These are phyloP conservation scores for Tenodera sinensis DNA, from an alignment of 2,888 invertebrate species.

Conservation along the genomic window DNA sequence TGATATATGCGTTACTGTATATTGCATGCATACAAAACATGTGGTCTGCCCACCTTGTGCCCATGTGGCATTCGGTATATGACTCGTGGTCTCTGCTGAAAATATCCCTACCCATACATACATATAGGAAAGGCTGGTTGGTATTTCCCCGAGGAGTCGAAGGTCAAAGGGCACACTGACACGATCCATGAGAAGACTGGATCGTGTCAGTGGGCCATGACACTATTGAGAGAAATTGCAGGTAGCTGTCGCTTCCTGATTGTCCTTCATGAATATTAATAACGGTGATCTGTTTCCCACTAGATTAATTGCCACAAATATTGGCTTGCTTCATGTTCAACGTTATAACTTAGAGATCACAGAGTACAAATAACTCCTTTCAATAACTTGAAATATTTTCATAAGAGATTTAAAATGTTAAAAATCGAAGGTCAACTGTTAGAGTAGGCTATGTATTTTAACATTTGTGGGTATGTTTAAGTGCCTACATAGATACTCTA, in stretches of 20 bases:
- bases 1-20: too few species aligned
- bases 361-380: neutral
- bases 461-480: too few species aligned
- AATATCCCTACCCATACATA: neutral
- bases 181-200: neutral
- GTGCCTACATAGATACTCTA: too few species aligned
- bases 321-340: neutral
- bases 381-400: neutral
- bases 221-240: neutral
- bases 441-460: too few species aligned
- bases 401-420: too few species aligned
- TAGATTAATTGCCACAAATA: neutral
- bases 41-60: neutral
- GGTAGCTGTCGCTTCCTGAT: neutral
- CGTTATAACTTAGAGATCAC: neutral
- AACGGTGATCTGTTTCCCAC: neutral
- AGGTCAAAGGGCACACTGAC: neutral
- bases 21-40: too few species aligned
- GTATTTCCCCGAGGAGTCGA: neutral
- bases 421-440: too few species aligned
- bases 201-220: neutral
- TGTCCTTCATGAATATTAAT: neutral
- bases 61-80: neutral
- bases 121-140: neutral
- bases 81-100: neutral